These are phyloP conservation scores for Agrotis segetum DNA, from an alignment of 2,888 invertebrate genomes.

Conservation along the genomic window DNA sequence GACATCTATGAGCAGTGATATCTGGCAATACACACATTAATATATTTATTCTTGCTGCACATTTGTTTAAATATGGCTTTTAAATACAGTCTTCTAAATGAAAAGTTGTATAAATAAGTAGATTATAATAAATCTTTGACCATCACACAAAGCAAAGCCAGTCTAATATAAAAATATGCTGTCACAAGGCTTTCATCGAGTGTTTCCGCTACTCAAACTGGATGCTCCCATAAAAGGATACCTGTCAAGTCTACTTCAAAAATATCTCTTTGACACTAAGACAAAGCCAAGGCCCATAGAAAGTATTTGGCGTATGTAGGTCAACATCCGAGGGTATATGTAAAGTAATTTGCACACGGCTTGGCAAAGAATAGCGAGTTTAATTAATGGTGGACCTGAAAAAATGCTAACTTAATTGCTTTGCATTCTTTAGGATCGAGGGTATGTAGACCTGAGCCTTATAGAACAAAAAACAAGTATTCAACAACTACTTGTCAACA, in stretches of 20 bases:
- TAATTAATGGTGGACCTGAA: conserved; percentile 37
- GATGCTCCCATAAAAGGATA: conserved; percentile 27
- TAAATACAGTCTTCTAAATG: too few species aligned
- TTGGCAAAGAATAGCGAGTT: conserved; percentile 32
- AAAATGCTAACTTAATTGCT: conserved; percentile 29
- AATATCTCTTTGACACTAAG: conserved; percentile 20
- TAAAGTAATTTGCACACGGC: conserved; percentile 31
- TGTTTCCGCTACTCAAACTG: conserved; percentile 22
- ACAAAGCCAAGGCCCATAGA: conserved; percentile 21
- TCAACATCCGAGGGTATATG: conserved; percentile 17
- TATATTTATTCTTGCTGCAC: neutral
- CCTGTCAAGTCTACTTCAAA: conserved; percentile 23
- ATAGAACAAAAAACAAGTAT: neutral
- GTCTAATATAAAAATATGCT: neutral
- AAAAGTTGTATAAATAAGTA: too few species aligned
- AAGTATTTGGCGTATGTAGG: conserved; percentile 35
- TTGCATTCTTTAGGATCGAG: conserved; percentile 17
- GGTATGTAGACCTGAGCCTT: neutral
- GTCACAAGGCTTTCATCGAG: neutral
- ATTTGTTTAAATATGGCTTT: neutral
- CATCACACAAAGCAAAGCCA: too few species aligned
- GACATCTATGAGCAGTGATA: neutral
- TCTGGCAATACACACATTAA: neutral
- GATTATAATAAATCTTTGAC: too few species aligned
- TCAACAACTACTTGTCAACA: neutral